Evolutionary conservation across 1,140 invertebrate genomes (phyloP).

Genomic region (Pseudomyrmex cubaensis): DNA sequence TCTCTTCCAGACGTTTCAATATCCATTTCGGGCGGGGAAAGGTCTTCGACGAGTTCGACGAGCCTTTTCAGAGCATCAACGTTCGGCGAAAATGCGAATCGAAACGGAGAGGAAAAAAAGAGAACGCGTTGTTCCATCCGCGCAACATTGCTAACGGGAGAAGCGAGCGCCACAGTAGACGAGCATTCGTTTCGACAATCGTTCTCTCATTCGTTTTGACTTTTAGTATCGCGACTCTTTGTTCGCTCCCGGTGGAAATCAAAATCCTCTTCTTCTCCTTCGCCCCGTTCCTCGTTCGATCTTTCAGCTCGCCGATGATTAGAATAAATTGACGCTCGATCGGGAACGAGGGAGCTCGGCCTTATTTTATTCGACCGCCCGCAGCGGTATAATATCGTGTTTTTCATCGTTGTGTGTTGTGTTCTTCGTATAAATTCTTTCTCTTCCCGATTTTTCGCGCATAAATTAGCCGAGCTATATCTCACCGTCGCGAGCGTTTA

Average conservation of each 20-base stretch:
- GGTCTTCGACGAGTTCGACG: not conserved
- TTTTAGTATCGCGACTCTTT: conserved; percentile 59
- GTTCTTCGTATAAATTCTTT: not conserved
- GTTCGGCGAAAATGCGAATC: conserved; percentile 19
- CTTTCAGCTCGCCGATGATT: conserved; percentile 63
- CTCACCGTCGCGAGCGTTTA: conserved; percentile 26
- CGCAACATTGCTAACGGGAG: conserved; percentile 22
- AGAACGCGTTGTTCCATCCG: conserved; percentile 18
- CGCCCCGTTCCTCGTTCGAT: no score
- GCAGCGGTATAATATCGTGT: conserved; percentile 61
- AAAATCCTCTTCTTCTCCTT: conserved; percentile 3
- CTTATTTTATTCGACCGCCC: not conserved
- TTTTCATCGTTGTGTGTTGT: conserved; percentile 68
- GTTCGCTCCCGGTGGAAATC: conserved; percentile 72
- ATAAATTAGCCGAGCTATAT: conserved; percentile 39
- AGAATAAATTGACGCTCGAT: conserved; percentile 70
- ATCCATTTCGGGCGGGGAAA: conserved; percentile 19
- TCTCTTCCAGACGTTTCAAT: conserved; percentile 61
- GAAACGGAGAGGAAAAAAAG: not conserved
- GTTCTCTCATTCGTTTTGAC: conserved; percentile 32
- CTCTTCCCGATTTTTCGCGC: conserved; percentile 1
- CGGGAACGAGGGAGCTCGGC: not conserved
- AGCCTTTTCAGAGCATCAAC: conserved; percentile 18
- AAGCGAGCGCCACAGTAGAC: not conserved
- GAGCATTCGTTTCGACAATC: conserved; percentile 25